Evolutionary conservation across 1,140 invertebrate genomes (phyloP).

Genomic region (Musca domestica): DNA sequence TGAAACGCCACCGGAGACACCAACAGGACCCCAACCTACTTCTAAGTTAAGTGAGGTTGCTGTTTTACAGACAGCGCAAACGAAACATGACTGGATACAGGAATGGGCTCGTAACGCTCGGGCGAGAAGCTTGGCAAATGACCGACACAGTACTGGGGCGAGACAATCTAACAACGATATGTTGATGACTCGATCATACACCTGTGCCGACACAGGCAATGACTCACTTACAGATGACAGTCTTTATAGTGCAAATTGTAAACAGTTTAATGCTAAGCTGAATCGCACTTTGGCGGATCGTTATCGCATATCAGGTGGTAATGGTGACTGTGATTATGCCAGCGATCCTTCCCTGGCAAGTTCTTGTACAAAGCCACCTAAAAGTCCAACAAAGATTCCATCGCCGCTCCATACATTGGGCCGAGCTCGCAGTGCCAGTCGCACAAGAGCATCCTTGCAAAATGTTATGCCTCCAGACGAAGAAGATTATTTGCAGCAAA

Average conservation of each 20-base stretch:
- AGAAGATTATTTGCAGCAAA: conserved; percentile 66
- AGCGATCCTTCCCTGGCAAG: conserved; percentile 42
- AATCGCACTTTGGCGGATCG: conserved; percentile 44
- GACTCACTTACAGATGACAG: conserved; percentile 50
- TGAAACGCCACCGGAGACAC: conserved; percentile 46
- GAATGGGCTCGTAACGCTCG: conserved; percentile 52
- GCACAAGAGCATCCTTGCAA: conserved; percentile 42
- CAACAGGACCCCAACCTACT: conserved; percentile 11
- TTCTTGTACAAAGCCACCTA: conserved; percentile 54
- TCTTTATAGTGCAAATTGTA: conserved; percentile 35
- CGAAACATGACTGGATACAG: conserved; percentile 53
- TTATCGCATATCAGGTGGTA: conserved; percentile 33
- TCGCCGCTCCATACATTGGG: conserved; percentile 60
- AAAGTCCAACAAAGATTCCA: conserved; percentile 64
- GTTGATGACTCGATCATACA: conserved; percentile 51
- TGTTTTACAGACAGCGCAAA: conserved; percentile 45
- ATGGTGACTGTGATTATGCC: conserved; percentile 47
- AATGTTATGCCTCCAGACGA: conserved; percentile 34
- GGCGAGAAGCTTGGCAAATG: conserved; percentile 43
- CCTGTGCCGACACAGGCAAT: conserved; percentile 35
- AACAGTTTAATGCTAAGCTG: conserved; percentile 39
- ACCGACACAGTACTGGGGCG: conserved; percentile 8
- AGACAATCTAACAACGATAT: conserved; percentile 25
- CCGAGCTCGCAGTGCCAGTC: conserved; percentile 56
- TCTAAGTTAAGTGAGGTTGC: conserved; percentile 38